Base-by-base conservation (phyloP, 2,888 invertebrate species). In the Cosmopolites sordidus region DNA sequence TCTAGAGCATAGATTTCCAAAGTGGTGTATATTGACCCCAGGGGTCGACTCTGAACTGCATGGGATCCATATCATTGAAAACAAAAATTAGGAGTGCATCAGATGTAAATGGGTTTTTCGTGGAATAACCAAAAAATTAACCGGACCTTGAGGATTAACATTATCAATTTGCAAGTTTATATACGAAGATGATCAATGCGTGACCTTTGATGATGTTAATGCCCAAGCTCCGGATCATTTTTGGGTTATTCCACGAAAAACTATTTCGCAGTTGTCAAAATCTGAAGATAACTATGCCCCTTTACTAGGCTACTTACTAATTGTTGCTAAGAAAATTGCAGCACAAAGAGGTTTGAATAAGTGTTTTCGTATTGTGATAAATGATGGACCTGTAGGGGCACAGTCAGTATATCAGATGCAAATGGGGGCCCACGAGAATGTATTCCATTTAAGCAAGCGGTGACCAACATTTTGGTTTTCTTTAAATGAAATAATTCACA, bases 371-470 rank as follows among this genome's bases (percentile, higher is more conserved):
- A 75, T 95, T 50, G 92, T 96, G 2, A 82, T 98, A 46, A 98
- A 98, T 69, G 91, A 97, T 71, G 97, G 97, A 0, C 83, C 82
- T 62, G 76, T 94, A 66, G 98, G 96, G 1, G 89, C 89, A 1
- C 98, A 98, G 71, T 91, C 92, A 29, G 96, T 98, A 2, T 95
- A 87, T 72, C 98, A 98, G 71, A 78, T 98, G 46, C 98, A 98
- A 73, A 73, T 98, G n/a, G n/a, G n/a, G n/a, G n/a, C n/a, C n/a
- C n/a, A n/a, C n/a, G n/a, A n/a, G n/a, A n/a, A n/a, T n/a, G n/a
- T n/a, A n/a, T n/a, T n/a, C n/a, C n/a, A n/a, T n/a, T n/a, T n/a
- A n/a, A n/a, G n/a, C n/a, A n/a, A n/a, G n/a, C n/a, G n/a, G n/a
- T n/a, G n/a, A n/a, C n/a, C n/a, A n/a, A n/a, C n/a, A n/a, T n/a